Base-by-base conservation (phyloP, 2,888 invertebrate species). In the Idaea dimidiata region DNA sequence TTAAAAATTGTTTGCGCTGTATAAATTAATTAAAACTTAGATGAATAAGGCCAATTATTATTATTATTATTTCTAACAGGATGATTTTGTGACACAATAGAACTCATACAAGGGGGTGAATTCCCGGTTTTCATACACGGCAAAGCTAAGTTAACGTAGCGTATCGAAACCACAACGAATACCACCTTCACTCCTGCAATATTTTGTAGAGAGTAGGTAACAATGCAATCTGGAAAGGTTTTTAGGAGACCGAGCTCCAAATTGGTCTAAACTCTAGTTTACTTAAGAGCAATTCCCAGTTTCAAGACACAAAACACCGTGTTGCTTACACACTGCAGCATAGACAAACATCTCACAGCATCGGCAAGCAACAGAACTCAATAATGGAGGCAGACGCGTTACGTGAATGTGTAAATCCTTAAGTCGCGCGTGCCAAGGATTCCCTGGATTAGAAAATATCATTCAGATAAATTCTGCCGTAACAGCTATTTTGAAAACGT, bases 211-310 rank as follows among this genome's bases (percentile, higher is more conserved):
- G 43, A 10, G 10, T 3, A 60, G 57, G 73, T 76, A 81, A 78
- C 79, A 77, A 78, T 77, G 80, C 78, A 78, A 64, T 72, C 68
- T 74, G 75, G 71, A 75, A 74, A 77, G 81, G 84, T 81, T 79
- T 83, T 81, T 78, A 77, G 78, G 79, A 80, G 78, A 76, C 76
- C 83, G 81, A 84, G 82, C 83, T 75, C 72, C 68, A 83, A 88
- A 87, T 87, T 86, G 84, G 82, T 80, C 79, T 84, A 83, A 86
- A 83, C 84, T 82, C 81, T 79, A 79, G 84, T 84, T 83, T 84
- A 77, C 80, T 82, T 81, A 79, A 81, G 76, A 78, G 75, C 77
- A 75, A 78, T 81, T 81, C 73, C 74, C 72, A 77, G 74, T 76
- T 72, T 71, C 62, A 74, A 74, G 80, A 78, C 77, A 74, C 69